phyloP scores from a whole-genome alignment of 2,888 invertebrate species.

The Anoplius nigerrimus region DNA sequence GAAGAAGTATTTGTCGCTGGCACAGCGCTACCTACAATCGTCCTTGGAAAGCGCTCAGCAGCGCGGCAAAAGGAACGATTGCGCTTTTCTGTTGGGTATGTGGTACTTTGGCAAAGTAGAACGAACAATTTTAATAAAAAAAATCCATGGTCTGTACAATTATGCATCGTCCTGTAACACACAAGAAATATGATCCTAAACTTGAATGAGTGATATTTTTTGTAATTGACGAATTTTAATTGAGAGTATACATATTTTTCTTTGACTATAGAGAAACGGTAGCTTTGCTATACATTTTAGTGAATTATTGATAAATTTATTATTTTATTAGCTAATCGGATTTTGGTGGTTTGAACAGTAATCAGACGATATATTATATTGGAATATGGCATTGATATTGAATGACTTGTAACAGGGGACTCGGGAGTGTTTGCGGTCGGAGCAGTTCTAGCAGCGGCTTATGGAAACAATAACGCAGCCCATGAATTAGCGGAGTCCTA shows the following conservation, averaged over 20 bases:
- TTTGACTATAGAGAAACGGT: no score
- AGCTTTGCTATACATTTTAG: no score
- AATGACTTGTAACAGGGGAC: conserved; percentile 76
- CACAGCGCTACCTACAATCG: conserved; percentile 42
- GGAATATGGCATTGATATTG: not conserved
- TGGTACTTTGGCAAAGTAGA: no score
- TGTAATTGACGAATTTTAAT: no score
- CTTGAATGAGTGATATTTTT: no score
- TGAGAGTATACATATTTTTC: no score
- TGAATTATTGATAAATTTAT: no score
- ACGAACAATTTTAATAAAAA: no score
- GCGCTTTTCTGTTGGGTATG: conserved; percentile 44
- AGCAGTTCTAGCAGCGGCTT: conserved; percentile 78
- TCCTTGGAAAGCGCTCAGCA: conserved; percentile 36
- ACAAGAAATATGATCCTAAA: no score
- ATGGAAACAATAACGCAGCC: conserved; percentile 74
- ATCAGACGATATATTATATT: no score
- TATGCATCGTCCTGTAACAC: no score
- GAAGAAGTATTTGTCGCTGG: conserved; percentile 37
- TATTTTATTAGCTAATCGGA: no score
- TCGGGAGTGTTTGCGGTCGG: conserved; percentile 87
- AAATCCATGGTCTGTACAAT: not conserved
- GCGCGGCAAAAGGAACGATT: conserved; percentile 22
- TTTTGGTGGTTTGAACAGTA: not conserved
- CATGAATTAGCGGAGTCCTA: conserved; percentile 72